Percentiles rank a stretch among this genome's conserved stretches.
phyloP scores from a whole-genome alignment of 2,113 vertebrate genomes.

The Prionailurus bengalensis region DNA sequence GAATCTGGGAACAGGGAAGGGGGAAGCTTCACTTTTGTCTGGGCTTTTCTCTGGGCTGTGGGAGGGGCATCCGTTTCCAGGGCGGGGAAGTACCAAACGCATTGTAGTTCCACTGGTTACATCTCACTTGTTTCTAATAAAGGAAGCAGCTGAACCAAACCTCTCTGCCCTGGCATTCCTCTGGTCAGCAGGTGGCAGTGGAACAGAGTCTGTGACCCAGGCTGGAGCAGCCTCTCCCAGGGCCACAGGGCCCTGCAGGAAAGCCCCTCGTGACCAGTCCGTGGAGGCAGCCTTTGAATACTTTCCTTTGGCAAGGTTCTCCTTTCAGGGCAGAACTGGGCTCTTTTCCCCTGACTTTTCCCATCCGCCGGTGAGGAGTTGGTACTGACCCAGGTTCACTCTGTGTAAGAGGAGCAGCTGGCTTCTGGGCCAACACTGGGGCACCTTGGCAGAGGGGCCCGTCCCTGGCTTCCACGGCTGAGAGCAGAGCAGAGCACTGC shows the following conservation, averaged over 20 bases:
- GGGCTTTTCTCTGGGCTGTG: slow-evolving; percentile 55
- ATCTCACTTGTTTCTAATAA: slow-evolving; percentile 80
- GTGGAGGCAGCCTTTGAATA: background rate
- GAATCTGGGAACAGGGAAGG: background rate
- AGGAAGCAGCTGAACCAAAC: slow-evolving; percentile 74
- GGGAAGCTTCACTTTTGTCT: slow-evolving; percentile 19
- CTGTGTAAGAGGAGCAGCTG: background rate
- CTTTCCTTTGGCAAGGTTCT: background rate
- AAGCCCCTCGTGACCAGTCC: rapidly evolving
- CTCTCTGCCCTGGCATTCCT: slow-evolving; percentile 44
- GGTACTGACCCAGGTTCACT: background rate
- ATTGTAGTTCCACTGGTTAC: slow-evolving; percentile 58
- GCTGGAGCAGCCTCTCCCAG: background rate
- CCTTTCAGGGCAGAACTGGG: background rate
- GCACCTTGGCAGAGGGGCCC: background rate
- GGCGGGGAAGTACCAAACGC: slow-evolving; percentile 26
- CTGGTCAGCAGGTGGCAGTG: background rate
- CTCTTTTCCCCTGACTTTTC: background rate
- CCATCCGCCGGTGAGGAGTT: background rate
- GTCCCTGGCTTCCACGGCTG: background rate
- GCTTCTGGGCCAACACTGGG: too few relatives aligned
- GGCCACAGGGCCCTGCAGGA: background rate
- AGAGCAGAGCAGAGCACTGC: background rate
- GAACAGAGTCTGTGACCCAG: rapidly evolving
- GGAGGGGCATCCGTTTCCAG: slow-evolving; percentile 35